These are phyloP conservation scores for Gobius niger DNA, from an alignment of 2,113 vertebrate species.

Conservation along the genomic window DNA sequence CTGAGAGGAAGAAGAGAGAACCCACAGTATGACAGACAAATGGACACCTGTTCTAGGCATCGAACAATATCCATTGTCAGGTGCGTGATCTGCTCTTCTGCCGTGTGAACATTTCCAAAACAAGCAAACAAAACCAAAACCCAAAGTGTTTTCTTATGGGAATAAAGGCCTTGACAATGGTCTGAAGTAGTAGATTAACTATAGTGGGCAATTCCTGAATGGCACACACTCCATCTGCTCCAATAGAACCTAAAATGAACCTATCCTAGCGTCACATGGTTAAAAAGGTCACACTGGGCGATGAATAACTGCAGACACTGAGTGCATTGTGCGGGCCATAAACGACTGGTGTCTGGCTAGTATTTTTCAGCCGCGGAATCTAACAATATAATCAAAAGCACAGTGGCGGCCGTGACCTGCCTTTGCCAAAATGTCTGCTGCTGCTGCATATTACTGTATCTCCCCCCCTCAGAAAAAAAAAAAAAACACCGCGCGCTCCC, in stretches of 20 bases:
- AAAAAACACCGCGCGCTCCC: conserved; percentile 30
- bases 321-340: neutral
- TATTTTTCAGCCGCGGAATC: neutral
- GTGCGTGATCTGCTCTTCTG: no score
- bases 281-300: neutral
- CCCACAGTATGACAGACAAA: no score
- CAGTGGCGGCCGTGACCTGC: conserved; percentile 50
- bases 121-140: no score
- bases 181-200: no score
- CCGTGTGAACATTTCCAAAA: no score
- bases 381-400: conserved; percentile 8
- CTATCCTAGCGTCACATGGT: neutral
- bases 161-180: no score
- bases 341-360: conserved; percentile 28
- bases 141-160: no score
- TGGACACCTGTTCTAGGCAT: no score
- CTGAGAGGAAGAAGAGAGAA: no score
- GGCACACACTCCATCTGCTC: neutral
- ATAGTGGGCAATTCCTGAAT: no score
- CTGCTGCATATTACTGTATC: conserved; percentile 63
- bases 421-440: conserved; percentile 50
- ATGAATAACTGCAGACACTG: neutral
- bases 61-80: no score
- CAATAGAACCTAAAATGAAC: neutral
- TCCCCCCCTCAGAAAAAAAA: conserved; percentile 24